phyloP scores from a whole-genome alignment of 2,888 invertebrate species.

The Agrotis exclamationis region DNA sequence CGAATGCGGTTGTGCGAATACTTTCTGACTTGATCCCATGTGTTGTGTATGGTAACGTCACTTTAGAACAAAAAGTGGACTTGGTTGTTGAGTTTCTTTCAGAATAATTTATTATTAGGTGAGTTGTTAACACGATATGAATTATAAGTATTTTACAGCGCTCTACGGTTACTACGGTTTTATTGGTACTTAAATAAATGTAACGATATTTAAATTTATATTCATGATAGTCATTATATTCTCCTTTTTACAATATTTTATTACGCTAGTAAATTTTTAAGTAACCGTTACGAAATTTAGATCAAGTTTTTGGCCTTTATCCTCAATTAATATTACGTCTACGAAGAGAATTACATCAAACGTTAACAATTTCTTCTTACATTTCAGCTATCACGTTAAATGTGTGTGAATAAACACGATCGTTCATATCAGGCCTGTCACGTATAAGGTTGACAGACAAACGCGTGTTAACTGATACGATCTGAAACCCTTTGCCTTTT shows the following conservation, averaged over 20 bases:
- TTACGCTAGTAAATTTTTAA: constrained; percentile 22
- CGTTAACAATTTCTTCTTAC: constrained; percentile 18
- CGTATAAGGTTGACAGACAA: constrained; percentile 59
- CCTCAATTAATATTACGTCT: not conserved
- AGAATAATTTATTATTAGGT: constrained; percentile 43
- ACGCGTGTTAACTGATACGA: constrained; percentile 58
- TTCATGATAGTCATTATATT: constrained; percentile 48
- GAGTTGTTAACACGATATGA: constrained; percentile 43
- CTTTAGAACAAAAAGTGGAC: constrained; percentile 55
- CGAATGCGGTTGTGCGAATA: constrained; percentile 61
- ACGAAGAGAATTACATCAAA: constrained; percentile 1
- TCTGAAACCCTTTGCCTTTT: constrained; percentile 58
- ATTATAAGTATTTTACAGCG: constrained; percentile 38
- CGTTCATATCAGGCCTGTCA: constrained; percentile 47
- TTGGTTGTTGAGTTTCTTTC: constrained; percentile 21
- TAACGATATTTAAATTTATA: constrained; percentile 53
- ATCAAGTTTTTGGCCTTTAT: constrained; percentile 8
- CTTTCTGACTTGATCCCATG: constrained; percentile 57
- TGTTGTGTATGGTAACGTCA: constrained; percentile 54
- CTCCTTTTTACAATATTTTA: constrained; percentile 46
- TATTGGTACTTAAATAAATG: constrained; percentile 51
- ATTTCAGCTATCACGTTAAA: constrained; percentile 46
- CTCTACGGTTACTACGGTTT: constrained; percentile 36
- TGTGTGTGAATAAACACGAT: constrained; percentile 51
- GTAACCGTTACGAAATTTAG: constrained; percentile 9